phyloP scores from a whole-genome alignment of 2,888 invertebrate species.

The Dinocampus coccinellae region DNA sequence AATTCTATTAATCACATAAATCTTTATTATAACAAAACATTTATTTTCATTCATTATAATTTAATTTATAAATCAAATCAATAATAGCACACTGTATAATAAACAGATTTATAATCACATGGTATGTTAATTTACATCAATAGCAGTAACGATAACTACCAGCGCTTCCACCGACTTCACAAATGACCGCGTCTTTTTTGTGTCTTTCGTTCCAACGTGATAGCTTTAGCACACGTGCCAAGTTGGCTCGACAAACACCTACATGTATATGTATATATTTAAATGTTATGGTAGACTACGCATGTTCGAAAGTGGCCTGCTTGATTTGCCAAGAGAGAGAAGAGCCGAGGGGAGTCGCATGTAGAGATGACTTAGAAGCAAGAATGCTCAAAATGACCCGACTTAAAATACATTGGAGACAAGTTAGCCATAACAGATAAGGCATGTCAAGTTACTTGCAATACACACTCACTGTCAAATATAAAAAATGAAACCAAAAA shows the following conservation, averaged over 20 bases:
- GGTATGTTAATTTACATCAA: background rate
- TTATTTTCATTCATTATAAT: background rate
- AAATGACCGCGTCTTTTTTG: background rate
- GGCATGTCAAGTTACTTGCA: background rate
- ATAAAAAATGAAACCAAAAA: no score
- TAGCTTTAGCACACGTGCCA: background rate
- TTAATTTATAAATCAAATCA: background rate
- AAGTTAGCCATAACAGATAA: background rate
- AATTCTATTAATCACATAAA: background rate
- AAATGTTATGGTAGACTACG: background rate
- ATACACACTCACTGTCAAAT: background rate
- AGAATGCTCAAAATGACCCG: background rate
- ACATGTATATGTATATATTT: background rate
- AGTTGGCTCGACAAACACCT: background rate
- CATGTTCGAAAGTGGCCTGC: background rate
- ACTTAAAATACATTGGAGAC: conserved; percentile 16
- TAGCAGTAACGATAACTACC: background rate
- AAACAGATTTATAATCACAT: background rate
- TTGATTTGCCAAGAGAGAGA: background rate
- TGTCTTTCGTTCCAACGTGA: background rate
- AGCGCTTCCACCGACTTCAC: background rate
- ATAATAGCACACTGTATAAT: background rate
- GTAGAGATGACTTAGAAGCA: conserved; percentile 5
- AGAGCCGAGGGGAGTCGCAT: background rate
- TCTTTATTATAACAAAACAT: background rate